Evolutionary conservation across 2,797 vertebrate genomes (phyloP).

Genomic region (Takifugu ocellatus): DNA sequence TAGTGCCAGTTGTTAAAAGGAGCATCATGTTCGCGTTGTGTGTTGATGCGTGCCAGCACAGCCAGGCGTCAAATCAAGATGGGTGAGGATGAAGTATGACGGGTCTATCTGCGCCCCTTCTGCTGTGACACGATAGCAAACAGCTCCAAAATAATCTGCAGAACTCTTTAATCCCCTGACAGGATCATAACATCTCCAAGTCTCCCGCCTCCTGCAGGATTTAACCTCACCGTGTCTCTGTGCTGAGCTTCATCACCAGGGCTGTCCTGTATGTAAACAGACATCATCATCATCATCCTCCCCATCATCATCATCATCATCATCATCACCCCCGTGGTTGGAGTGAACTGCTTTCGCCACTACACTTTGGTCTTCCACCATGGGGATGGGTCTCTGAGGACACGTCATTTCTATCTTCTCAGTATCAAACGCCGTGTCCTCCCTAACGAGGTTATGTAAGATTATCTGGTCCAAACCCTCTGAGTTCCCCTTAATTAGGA

Average conservation of each 20-base stretch:
- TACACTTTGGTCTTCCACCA: conserved; percentile 38
- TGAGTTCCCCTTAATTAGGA: conserved; percentile 80
- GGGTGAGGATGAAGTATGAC: conserved; percentile 2
- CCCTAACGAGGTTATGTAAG: conserved; percentile 79
- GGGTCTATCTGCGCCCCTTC: not conserved
- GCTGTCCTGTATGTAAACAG: conserved; percentile 34
- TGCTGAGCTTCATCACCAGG: conserved; percentile 27
- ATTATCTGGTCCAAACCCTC: conserved; percentile 81
- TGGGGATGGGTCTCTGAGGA: conserved; percentile 59
- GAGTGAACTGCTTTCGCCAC: conserved; percentile 28
- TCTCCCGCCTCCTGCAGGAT: conserved; percentile 7
- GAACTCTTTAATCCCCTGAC: conserved; percentile 6
- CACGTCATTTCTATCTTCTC: conserved; percentile 68
- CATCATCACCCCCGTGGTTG: conserved; percentile 9
- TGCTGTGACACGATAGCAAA: not conserved
- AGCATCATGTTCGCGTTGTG: not conserved
- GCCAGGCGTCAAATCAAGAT: conserved; percentile 4
- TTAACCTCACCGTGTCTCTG: conserved; percentile 14
- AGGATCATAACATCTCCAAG: not conserved
- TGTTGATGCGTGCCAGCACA: conserved; percentile 8
- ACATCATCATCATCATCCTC: conserved; percentile 2
- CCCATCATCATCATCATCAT: no score
- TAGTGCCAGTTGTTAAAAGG: not conserved
- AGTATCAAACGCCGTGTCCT: conserved; percentile 72
- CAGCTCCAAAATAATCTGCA: not conserved